Conservation (phyloP, 30 jellyfish, hydroid and myxozoan genomes). For the Clytia hemisphaerica region DNA sequence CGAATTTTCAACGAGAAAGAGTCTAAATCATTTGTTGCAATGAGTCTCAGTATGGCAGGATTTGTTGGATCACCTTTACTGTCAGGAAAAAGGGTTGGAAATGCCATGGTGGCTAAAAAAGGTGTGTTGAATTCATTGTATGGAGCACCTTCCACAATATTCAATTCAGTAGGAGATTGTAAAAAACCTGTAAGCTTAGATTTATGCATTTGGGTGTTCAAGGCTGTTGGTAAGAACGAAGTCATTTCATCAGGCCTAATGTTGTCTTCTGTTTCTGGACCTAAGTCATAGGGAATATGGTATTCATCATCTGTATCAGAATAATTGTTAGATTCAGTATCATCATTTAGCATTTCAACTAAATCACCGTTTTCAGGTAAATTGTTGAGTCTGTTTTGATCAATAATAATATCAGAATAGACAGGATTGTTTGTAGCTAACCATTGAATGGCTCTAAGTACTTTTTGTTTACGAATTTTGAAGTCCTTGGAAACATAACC, state of each 20-base stretch:
- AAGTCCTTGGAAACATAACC: conserved; percentile 8
- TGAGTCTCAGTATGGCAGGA: not conserved
- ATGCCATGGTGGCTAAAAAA: conserved; percentile 24
- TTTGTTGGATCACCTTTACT: conserved; percentile 24
- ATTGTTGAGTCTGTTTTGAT: not conserved
- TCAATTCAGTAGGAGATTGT: conserved; percentile 5
- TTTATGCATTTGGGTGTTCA: not conserved
- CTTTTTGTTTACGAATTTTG: conserved; percentile 15
- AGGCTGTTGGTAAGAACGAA: not conserved
- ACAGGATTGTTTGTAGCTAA: conserved; percentile 14
- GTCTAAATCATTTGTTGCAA: not conserved
- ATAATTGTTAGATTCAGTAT: not conserved
- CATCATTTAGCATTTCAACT: not conserved
- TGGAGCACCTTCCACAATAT: conserved; percentile 17
- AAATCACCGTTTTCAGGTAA: conserved; percentile 22
- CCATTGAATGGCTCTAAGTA: conserved; percentile 13
- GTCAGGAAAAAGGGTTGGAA: conserved; percentile 32
- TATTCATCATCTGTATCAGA: not conserved
- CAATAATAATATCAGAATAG: not conserved
- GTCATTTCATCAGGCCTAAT: not conserved
- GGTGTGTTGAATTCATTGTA: conserved; percentile 5
- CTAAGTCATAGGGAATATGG: not conserved
- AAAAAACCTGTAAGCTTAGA: not conserved
- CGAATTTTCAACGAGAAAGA: conserved; percentile 17
- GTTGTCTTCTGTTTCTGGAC: not conserved